Evolutionary conservation across 2,888 invertebrate species (phyloP).

Genomic region (Dryadula phaetusa): DNA sequence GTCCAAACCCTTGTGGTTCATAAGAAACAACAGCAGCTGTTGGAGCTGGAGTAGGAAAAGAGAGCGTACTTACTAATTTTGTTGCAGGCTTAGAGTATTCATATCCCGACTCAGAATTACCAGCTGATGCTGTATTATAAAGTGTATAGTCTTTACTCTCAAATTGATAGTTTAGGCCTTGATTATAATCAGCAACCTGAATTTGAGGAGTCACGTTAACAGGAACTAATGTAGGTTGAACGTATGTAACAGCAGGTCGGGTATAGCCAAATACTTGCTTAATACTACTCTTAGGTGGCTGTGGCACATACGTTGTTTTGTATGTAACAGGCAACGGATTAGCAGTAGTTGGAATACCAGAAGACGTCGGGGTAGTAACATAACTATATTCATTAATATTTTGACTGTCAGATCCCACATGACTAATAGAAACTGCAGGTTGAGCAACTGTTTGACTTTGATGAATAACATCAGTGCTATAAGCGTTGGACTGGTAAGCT

Average conservation of each 20-base stretch:
- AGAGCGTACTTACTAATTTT: conserved; percentile 70
- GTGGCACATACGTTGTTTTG: conserved; percentile 70
- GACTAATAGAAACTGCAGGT: conserved; percentile 71
- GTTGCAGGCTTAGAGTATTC: conserved; percentile 64
- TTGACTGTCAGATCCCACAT: conserved; percentile 67
- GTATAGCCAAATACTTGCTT: conserved; percentile 76
- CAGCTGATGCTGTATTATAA: conserved; percentile 42
- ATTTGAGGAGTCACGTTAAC: conserved; percentile 63
- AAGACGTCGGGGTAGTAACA: conserved; percentile 74
- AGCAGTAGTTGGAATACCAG: conserved; percentile 73
- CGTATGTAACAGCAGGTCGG: conserved; percentile 73
- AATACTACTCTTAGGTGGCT: conserved; percentile 69
- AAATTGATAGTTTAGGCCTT: conserved; percentile 61
- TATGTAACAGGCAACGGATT: conserved; percentile 73
- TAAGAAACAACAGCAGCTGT: conserved; percentile 65
- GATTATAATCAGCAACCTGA: conserved; percentile 61
- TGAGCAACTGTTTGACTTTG: conserved; percentile 65
- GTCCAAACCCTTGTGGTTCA: conserved; percentile 66
- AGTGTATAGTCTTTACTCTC: conserved; percentile 53
- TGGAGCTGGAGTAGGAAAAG: conserved; percentile 67
- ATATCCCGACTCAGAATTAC: conserved; percentile 49
- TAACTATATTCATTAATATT: conserved; percentile 69
- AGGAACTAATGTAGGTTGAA: conserved; percentile 67
- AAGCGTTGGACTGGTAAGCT: conserved; percentile 54
- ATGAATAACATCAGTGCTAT: conserved; percentile 44